Evolutionary conservation across 2,888 invertebrate species (phyloP), one percentile per base, ranked within the genome.

Genomic region (Eulithis testata): DNA sequence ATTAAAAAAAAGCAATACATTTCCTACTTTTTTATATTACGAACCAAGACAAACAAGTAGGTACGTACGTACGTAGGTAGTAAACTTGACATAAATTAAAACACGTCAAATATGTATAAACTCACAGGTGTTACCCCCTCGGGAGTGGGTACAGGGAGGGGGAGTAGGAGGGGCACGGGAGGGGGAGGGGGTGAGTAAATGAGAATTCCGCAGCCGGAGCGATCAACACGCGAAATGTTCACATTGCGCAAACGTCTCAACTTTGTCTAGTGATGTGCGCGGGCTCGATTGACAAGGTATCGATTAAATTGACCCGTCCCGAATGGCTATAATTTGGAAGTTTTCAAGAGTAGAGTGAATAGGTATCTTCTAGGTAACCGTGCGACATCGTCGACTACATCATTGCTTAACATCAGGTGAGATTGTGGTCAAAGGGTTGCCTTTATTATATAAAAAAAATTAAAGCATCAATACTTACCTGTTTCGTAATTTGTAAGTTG

Each of bases 161-260:
- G 59, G 43, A 69, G 71, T 76, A 75, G 79, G 85, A 64, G 50
- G 63, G 62, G 52, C 60, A 84, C 64, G 51, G 63, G 63, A 49
- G 61, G 54, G 55, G 52, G 58, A 66, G 66, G 71, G 73, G 78
- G 76, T 79, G 85, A 81, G 83, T 79, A 91, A 90, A 91, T 91
- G 91, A 91, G 90, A 91, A 91, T 91, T 91, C 91, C 91, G 81
- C 84, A 84, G 87, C 21, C 79, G 83, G 84, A 83, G 84, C 88
- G 90, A 91, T 90, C 92, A 90, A 90, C 91, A 90, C 90, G 87
- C 82, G 87, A 92, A 93, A 93, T 91, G 90, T 93, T 83, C 84
- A 92, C 92, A 92, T 92, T 92, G 91, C 91, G 92, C 84, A 89
- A 92, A 91, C 92, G 92, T 93, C 92, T 92, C 92, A 92, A 92